Evolutionary conservation across 2,888 invertebrate genomes (phyloP), one percentile per base, ranked within the genome.

Genomic region (Brassicogethes aeneus): DNA sequence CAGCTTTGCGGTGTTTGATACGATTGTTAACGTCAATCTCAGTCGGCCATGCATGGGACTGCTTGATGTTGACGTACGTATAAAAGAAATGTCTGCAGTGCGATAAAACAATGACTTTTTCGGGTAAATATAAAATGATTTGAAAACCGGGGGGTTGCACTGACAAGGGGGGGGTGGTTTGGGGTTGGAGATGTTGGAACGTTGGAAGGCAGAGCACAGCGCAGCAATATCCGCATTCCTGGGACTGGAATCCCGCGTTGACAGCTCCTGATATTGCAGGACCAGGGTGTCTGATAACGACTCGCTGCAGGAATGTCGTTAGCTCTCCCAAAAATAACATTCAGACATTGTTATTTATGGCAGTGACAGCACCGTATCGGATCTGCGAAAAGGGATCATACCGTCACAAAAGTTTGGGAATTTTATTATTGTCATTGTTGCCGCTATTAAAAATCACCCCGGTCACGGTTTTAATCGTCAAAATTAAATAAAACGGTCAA

Each of bases 301-400:
- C 60, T 57, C 50, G 62, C 60, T 64, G 59, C 61, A 60, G 66
- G 68, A 66, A 68, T 67, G 66, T 66, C 66, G 66, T 67, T 68
- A 66, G 65, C 67, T 66, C 60, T 50, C 62, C 65, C 66, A 67
- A 67, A 68, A 67, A 66, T 68, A 66, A 68, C 65, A 61, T 64
- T 66, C 64, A 64, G 64, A 63, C 62, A 63, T 59, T 56, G 65
- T 67, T 66, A 67, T 67, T 67, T 67, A 66, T 67, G 61, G 63
- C 58, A 56, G 56, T 59, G 61, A 60, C 61, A 58, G 53, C 51
- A 55, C 56, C 45, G 50, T 47, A 46, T 46, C 47, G 46, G 40
- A 37, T 23, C 23, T 10, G 23, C 23, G 23, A 5, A 10, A 23
- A 23, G 5, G 5, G 23, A 23, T 23, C 23, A 23, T 23, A 10